Percentiles rank a stretch among this genome's conserved stretches.
phyloP scores from a whole-genome alignment of 2,888 invertebrate genomes.

The Leptopilina drosophilae region DNA sequence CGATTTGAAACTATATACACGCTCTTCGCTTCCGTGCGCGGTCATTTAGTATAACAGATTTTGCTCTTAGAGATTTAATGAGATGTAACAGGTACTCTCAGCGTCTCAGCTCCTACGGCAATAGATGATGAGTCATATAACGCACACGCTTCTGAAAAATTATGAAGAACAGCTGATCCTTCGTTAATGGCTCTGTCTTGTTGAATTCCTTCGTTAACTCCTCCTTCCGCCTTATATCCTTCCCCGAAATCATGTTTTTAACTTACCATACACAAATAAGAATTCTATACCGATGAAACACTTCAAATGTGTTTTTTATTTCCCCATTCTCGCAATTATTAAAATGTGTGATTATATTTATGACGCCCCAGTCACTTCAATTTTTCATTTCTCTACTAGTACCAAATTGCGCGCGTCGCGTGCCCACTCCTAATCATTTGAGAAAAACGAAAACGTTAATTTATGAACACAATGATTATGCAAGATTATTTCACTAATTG shows the following conservation, averaged over 20 bases:
- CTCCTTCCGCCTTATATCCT: conserved; percentile 23
- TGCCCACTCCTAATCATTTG: no score
- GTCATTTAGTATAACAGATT: conserved; percentile 33
- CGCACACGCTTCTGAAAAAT: conserved; percentile 17
- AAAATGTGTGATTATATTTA: no score
- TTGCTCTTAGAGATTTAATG: conserved; percentile 32
- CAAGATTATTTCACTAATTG: no score
- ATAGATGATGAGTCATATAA: conserved; percentile 10
- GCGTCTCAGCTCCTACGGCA: conserved; percentile 24
- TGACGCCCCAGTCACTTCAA: no score
- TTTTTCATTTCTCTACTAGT: no score
- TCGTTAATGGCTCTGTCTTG: conserved; percentile 37
- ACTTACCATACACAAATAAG: conserved; percentile 34
- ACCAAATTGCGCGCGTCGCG: no score
- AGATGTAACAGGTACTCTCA: conserved; percentile 22
- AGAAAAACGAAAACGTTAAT: no score
- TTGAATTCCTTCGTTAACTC: conserved; percentile 39
- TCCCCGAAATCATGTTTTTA: conserved; percentile 11
- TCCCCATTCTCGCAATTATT: neutral
- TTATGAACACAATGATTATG: no score
- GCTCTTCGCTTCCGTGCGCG: conserved; percentile 22
- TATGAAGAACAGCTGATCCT: conserved; percentile 39
- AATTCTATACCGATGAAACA: conserved; percentile 5
- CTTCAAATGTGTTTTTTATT: conserved; percentile 18
- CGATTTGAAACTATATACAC: conserved; percentile 1